Percentiles rank a stretch among this genome's conserved stretches.
Conservation (phyloP, 2,888 invertebrate species). For the Cataglyphis cursor region DNA sequence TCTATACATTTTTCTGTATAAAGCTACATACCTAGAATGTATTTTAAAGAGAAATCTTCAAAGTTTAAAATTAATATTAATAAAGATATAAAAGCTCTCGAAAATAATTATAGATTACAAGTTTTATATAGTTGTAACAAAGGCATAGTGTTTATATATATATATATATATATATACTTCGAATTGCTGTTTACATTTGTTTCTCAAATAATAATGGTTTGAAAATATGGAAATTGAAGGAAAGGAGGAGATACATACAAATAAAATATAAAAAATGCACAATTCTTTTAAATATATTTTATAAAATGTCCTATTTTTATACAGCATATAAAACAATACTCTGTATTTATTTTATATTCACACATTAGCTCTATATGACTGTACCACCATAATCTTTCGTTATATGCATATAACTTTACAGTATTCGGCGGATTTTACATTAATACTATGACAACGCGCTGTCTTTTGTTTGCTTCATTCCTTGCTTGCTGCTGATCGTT, state of each 20-base stretch:
- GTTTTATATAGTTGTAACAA: neutral
- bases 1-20: neutral
- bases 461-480: constrained; percentile 75
- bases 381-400: constrained; percentile 80
- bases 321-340: constrained; percentile 87
- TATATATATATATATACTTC: too few relatives aligned
- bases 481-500: constrained; percentile 57
- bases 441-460: constrained; percentile 79
- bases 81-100: neutral
- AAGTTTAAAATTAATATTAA: neutral
- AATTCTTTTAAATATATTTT: constrained; percentile 86
- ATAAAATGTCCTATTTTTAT: constrained; percentile 87
- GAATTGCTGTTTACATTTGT: neutral
- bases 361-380: constrained; percentile 86
- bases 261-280: constrained; percentile 62
- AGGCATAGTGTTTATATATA: neutral
- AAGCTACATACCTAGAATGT: neutral
- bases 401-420: constrained; percentile 80
- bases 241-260: neutral
- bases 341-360: constrained; percentile 86
- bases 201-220: neutral
- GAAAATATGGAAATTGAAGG: neutral
- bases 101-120: neutral
- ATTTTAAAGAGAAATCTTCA: neutral
- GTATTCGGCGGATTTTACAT: constrained; percentile 83